Base-by-base conservation (phyloP, 2,888 invertebrate genomes). In the Noctua fimbriata region DNA sequence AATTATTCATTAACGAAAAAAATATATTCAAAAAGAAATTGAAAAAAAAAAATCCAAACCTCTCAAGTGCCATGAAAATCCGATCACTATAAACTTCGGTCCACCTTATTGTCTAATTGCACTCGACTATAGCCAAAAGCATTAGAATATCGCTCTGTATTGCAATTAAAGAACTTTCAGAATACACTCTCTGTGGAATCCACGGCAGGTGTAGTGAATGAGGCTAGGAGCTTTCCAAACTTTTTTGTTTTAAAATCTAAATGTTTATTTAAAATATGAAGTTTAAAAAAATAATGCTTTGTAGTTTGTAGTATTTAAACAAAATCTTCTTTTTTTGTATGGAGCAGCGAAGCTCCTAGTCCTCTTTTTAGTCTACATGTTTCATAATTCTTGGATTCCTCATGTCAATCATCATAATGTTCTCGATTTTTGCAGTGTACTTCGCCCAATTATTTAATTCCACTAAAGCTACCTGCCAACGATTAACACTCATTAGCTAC, bases 401-500 rank as follows among this genome's bases (percentile, higher is more conserved):
- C 18, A 14, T 55, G 28, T 32, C 55, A 32, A 49, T 1, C n/a
- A 41, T 41, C 28, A 2, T 41, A 63, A 63, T 49, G n/a, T n/a
- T 81, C 9, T 44, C 28, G 49, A 58, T 58, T 60, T 67, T 67
- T 52, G 41, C 3, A 5, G 44, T 32, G 18, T 66, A 66, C 5
- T 18, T 72, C 49, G 14, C 0, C 3, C 44, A 16, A 73, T 70
- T 58, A 71, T 67, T 47, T 60, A 69, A 81, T 76, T 71, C 72
- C 44, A 24, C 10, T 52, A 21, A 52, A 60, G 10, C 73, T 60
- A 41, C 21, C 24, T 24, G 14, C 18, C 65, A 18, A 32, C 44
- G 0, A 28, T 36, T 81, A 3, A 47, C 32, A 41, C 16, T n/a
- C 49, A 81, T 72, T 32, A 67, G 12, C 60, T 7, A 60, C 60